Evolutionary conservation across 1,140 invertebrate species (phyloP).

Genomic region (Sarcophaga bullata): DNA sequence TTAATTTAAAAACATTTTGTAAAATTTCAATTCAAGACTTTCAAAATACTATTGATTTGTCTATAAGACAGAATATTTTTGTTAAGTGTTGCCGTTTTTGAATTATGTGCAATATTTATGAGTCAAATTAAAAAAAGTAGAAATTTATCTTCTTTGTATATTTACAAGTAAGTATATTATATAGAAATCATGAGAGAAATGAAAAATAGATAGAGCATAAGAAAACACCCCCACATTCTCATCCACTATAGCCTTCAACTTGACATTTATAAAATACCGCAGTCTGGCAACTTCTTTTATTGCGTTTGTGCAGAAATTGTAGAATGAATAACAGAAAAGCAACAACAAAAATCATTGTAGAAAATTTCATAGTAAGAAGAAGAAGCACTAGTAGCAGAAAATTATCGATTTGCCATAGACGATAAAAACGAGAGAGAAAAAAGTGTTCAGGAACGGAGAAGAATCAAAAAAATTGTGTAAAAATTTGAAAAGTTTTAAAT

Average conservation of each 20-base stretch:
- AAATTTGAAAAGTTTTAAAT: background rate
- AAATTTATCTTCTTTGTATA: too few species aligned
- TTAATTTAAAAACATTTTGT: too few species aligned
- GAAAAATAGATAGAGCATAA: background rate
- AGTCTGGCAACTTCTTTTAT: background rate
- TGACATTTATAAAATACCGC: constrained; percentile 19
- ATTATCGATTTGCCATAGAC: constrained; percentile 32
- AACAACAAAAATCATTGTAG: background rate
- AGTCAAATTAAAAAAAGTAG: too few species aligned
- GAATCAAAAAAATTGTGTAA: constrained; percentile 11
- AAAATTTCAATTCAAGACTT: too few species aligned
- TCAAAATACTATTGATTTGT: too few species aligned
- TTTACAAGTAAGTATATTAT: too few species aligned
- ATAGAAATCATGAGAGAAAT: too few species aligned
- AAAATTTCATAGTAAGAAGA: constrained; percentile 21
- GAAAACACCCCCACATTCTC: constrained; percentile 8
- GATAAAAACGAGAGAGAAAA: constrained; percentile 17
- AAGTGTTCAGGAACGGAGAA: constrained; percentile 5
- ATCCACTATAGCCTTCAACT: constrained; percentile 16
- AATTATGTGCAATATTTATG: too few species aligned
- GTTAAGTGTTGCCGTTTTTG: too few species aligned
- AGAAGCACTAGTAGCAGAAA: constrained; percentile 23
- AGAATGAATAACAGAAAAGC: background rate
- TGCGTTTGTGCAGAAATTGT: constrained; percentile 17
- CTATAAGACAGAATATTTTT: too few species aligned